Evolutionary conservation across 92 coral and sea anemone genomes (phyloP), one percentile per base, ranked within the genome.

Genomic region (Anthopleura xanthogrammica): DNA sequence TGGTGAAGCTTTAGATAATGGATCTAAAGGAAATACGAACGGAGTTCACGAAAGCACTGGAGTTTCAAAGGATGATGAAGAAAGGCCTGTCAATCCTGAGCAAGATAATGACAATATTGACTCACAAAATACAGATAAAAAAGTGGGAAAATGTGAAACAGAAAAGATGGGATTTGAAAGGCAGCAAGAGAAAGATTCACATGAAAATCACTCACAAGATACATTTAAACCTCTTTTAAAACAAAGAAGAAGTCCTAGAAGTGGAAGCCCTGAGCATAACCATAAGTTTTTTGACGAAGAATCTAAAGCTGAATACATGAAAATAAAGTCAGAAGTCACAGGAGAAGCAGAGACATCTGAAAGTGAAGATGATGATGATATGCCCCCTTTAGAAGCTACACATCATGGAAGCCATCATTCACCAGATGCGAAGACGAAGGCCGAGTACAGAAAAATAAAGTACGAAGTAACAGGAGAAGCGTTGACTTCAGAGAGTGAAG

Each of bases 341-440:
- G 95, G 95, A 8, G 94, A 90, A 46, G 95, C 89, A 41, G 89
- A 88, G 76, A 92, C 94, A 1, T 88, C 93, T 13, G 93, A 90
- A 76, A 94, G 94, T 80, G 96, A 93, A 66, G 93, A 86, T 5
- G 89, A 85, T 24, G 90, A 90, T 42, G 85, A 86, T 50, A 19
- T 57, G 12, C 11, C 68, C 41, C 10, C 62, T 24, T 4, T 42
- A 10, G 78, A 74, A 57, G 19, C 39, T 6, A 46, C 48, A 29
- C 88, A 85, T 48, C 92, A 80, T 83, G 97, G 97, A n/a, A 93
- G 94, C 77, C 92, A 89, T 58, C 85, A 89, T 54, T 93, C 97
- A 12, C 92, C 97, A 16, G 94, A 93, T 82, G 74, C 89, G 12
- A 83, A 93, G 65, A 93, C 92, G 42, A 90, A 87, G 76, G 94